phyloP scores from a whole-genome alignment of 1,140 invertebrate genomes.

The Drosophila tropicalis region DNA sequence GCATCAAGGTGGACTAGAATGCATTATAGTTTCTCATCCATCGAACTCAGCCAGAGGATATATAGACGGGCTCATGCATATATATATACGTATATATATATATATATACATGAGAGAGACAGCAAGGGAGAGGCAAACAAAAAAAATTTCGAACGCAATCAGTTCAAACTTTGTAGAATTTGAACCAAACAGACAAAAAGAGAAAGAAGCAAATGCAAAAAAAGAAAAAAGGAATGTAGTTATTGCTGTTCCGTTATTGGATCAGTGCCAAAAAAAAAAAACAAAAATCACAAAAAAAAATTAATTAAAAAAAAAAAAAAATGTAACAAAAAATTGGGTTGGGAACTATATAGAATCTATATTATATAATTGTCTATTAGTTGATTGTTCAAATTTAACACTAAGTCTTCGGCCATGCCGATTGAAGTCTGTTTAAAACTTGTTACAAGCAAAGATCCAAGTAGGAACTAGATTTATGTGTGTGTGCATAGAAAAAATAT shows the following conservation, averaged over 20 bases:
- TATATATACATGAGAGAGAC: conserved; percentile 9
- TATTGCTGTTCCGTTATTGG: conserved; percentile 67
- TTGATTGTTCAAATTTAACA: conserved; percentile 67
- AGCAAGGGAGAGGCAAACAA: not conserved
- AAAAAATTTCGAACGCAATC: conserved; percentile 51
- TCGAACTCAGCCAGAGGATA: conserved; percentile 28
- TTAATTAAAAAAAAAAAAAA: conserved; percentile 5
- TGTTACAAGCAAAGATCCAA: conserved; percentile 25
- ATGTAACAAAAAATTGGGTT: conserved; percentile 52
- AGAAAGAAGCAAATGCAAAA: conserved; percentile 25
- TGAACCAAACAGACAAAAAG: conserved; percentile 36
- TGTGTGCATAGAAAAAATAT: conserved; percentile 33
- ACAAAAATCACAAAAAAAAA: conserved; percentile 1
- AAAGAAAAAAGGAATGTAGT: conserved; percentile 58
- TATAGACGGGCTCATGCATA: conserved; percentile 14
- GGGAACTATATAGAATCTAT: conserved; percentile 66
- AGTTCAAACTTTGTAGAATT: conserved; percentile 67
- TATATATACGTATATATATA: conserved; percentile 38
- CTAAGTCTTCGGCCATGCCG: not conserved
- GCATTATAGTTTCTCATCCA: conserved; percentile 14
- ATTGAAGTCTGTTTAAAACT: conserved; percentile 17
- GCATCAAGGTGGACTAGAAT: conserved; percentile 70
- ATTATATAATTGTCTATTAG: conserved; percentile 70
- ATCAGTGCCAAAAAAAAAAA: conserved; percentile 50
- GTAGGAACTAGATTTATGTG: conserved; percentile 24